Evolutionary conservation across 2,113 vertebrate genomes (phyloP).

Genomic region (Channa argus): DNA sequence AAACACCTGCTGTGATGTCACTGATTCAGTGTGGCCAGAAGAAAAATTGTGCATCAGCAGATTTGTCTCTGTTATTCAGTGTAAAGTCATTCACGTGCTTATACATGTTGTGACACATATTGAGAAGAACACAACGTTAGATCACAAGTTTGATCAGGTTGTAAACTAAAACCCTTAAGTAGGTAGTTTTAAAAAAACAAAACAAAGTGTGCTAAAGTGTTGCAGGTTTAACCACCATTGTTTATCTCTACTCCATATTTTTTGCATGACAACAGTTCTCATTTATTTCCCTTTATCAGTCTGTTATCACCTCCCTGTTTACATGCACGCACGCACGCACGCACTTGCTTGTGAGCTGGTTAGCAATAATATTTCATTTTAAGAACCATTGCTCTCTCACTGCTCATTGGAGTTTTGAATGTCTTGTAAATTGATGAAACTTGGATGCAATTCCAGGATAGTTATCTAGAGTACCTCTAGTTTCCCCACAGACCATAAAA

Average conservation of each 20-base stretch:
- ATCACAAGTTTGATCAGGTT: neutral
- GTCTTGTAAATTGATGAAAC: neutral
- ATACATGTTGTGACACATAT: neutral
- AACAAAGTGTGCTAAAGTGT: neutral
- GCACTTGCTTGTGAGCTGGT: slow-evolving; percentile 4
- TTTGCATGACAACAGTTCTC: neutral
- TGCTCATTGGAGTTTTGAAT: slow-evolving; percentile 9
- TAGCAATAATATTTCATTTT: slow-evolving; percentile 6
- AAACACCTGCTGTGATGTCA: slow-evolving; percentile 42
- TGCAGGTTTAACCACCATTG: neutral
- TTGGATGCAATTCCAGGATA: neutral
- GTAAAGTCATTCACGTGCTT: slow-evolving; percentile 8
- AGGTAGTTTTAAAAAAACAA: neutral
- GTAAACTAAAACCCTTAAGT: neutral
- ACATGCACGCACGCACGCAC: neutral
- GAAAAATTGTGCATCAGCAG: slow-evolving; percentile 14
- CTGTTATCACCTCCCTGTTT: slow-evolving; percentile 30
- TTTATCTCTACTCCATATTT: neutral
- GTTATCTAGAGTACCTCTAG: slow-evolving; percentile 18
- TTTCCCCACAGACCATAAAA: neutral
- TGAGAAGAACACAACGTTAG: neutral
- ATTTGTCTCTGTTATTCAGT: slow-evolving; percentile 23
- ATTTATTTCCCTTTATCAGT: slow-evolving; percentile 29
- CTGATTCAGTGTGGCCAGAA: slow-evolving; percentile 4
- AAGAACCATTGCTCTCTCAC: neutral